phyloP scores from a whole-genome alignment of 2,888 invertebrate genomes.

The Calephelis perditalis region DNA sequence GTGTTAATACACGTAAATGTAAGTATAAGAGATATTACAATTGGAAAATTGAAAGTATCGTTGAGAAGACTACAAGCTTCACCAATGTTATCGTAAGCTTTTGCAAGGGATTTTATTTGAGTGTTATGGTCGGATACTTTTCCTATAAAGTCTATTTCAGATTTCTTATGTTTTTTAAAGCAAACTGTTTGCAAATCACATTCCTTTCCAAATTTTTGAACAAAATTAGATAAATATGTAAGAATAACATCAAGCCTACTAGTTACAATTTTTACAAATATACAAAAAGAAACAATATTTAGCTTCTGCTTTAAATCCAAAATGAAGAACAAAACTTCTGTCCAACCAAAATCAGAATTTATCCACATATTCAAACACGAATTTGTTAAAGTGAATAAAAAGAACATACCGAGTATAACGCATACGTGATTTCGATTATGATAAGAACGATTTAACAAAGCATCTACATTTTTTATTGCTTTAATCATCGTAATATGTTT shows the following conservation, averaged over 20 bases:
- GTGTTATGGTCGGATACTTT: slow-evolving; percentile 8
- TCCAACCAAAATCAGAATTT: background rate
- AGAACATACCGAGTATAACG: slow-evolving; percentile 16
- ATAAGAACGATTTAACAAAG: slow-evolving; percentile 17
- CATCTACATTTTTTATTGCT: slow-evolving; percentile 20
- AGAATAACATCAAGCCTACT: too few species aligned
- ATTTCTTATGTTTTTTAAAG: background rate
- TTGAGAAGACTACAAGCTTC: slow-evolving; percentile 44
- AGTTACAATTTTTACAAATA: slow-evolving; percentile 32
- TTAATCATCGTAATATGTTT: slow-evolving; percentile 17
- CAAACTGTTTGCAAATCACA: background rate
- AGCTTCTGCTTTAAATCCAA: slow-evolving; percentile 22
- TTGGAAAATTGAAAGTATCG: slow-evolving; percentile 26
- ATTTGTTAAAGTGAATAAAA: background rate
- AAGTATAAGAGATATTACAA: background rate
- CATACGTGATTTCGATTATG: background rate
- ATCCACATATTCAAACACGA: background rate
- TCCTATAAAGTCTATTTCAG: slow-evolving; percentile 8
- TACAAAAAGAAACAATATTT: slow-evolving; percentile 35
- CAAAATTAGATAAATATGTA: slow-evolving; percentile 31
- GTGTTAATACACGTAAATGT: background rate
- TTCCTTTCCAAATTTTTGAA: slow-evolving; percentile 26
- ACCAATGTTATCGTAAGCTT: slow-evolving; percentile 26
- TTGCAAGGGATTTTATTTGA: slow-evolving; percentile 33
- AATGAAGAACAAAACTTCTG: background rate